Conservation (phyloP, 2,888 invertebrate species). For the Boloria selene region DNA sequence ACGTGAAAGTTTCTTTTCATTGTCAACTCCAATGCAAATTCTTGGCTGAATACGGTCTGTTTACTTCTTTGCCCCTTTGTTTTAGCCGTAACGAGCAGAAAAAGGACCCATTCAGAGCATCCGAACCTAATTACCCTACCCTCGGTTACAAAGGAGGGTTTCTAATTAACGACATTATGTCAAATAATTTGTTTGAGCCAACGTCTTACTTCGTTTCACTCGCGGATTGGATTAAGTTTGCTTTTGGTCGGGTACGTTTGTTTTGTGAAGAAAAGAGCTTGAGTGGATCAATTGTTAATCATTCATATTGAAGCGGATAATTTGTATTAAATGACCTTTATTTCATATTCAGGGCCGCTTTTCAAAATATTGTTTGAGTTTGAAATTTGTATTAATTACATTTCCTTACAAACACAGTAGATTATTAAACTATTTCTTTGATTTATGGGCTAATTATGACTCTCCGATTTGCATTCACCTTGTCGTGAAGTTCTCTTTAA, state of each 20-base stretch:
- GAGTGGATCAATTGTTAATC: slow-evolving; percentile 53
- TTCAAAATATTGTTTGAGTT: neutral
- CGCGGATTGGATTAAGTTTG: slow-evolving; percentile 77
- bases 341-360: slow-evolving; percentile 4
- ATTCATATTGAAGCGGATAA: slow-evolving; percentile 33
- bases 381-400: too few species aligned
- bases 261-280: slow-evolving; percentile 61
- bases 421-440: too few species aligned
- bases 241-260: slow-evolving; percentile 63
- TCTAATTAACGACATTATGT: slow-evolving; percentile 83
- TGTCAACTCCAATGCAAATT: slow-evolving; percentile 71
- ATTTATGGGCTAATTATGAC: too few species aligned
- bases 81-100: slow-evolving; percentile 80
- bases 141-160: slow-evolving; percentile 76
- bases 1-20: slow-evolving; percentile 51
- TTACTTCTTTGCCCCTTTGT: slow-evolving; percentile 79
- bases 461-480: too few species aligned
- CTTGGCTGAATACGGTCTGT: slow-evolving; percentile 73
- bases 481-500: too few species aligned
- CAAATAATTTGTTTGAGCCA: slow-evolving; percentile 81
- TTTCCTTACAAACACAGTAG: too few species aligned
- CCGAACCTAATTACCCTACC: slow-evolving; percentile 80
- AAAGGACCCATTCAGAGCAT: slow-evolving; percentile 80
- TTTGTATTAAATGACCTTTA: slow-evolving; percentile 20
- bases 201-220: slow-evolving; percentile 70